Base-by-base conservation (phyloP, 2,113 vertebrate species). In the Larimichthys polyactis region DNA sequence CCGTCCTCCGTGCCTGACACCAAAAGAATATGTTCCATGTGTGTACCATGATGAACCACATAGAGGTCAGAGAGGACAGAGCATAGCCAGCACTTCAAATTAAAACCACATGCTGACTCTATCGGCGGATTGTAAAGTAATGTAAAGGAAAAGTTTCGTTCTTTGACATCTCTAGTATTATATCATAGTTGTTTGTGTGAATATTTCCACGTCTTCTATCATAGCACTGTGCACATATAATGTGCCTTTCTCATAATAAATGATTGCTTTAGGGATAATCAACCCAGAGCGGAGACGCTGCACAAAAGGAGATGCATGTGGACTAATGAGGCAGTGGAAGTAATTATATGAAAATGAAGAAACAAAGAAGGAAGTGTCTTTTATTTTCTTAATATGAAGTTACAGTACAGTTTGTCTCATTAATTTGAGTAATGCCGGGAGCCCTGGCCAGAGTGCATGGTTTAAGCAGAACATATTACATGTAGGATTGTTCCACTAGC, bases 31-130 rank as follows among this genome's bases (percentile, higher is more conserved):
- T 75, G 73, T 92, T 91, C 91, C 93, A 89, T 92, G 81, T 94
- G 91, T 90, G 82, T 57, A 57, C 58, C 17, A 58, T 80, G 74
- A 90, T 84, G 54, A 87, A 86, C 57, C 85, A 65, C 83, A 77
- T 4, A 49, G 68, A 78, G 88, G 91, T 79, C 78, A 76, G 49
- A 85, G 71, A 87, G 79, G 68, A 72, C 65, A 69, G 44, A 74
- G 68, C 68, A 12, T 46, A 83, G 82, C 70, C 74, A 86, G 70
- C 14, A 20, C 66, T 70, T 70, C 58, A 79, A 94, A 95, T 94
- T 72, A 54, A 87, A 94, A 94, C 87, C 95, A 95, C 79, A 93
- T 95, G 94, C 79, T 78, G 72, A 68, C 55, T 83, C 14, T n/a
- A 4, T 58, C 6, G 7, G 32, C 36, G 9, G 36, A 78, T 58